Percentiles rank a stretch among this genome's conserved stretches.
Evolutionary conservation across 2,113 vertebrate genomes (phyloP).

Genomic region (Heptranchias perlo): DNA sequence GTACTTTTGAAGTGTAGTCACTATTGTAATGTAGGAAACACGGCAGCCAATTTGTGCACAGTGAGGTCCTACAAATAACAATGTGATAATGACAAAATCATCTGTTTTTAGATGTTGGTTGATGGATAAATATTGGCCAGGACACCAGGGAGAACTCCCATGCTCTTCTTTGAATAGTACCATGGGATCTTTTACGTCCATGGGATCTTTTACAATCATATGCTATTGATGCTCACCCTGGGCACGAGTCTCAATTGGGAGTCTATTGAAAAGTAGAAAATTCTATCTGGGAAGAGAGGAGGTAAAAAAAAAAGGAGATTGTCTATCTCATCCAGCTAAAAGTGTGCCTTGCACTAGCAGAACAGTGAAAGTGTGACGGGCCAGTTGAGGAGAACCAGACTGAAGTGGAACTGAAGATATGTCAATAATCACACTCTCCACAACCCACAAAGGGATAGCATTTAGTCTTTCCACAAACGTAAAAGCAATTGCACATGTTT

Average conservation of each 20-base stretch:
- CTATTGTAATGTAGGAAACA: too few relatives aligned
- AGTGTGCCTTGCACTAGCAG: not conserved
- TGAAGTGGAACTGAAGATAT: not conserved
- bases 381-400: not conserved
- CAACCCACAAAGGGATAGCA: not conserved
- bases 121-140: too few relatives aligned
- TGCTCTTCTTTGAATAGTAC: too few relatives aligned
- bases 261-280: not conserved
- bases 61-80: too few relatives aligned
- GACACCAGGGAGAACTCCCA: too few relatives aligned
- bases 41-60: too few relatives aligned
- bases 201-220: too few relatives aligned
- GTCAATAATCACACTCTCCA: not conserved
- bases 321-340: not conserved
- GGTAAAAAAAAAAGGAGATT: too few relatives aligned
- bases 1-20: too few relatives aligned
- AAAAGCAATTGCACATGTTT: not conserved
- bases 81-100: too few relatives aligned
- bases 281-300: not conserved
- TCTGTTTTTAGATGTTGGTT: too few relatives aligned
- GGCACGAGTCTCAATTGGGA: not conserved
- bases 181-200: too few relatives aligned
- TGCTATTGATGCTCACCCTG: not conserved
- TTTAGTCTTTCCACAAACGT: not conserved
- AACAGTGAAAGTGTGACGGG: not conserved